These are phyloP conservation scores for Potamarius usumacintae DNA, from an alignment of 2,113 vertebrate species.

Conservation along the genomic window DNA sequence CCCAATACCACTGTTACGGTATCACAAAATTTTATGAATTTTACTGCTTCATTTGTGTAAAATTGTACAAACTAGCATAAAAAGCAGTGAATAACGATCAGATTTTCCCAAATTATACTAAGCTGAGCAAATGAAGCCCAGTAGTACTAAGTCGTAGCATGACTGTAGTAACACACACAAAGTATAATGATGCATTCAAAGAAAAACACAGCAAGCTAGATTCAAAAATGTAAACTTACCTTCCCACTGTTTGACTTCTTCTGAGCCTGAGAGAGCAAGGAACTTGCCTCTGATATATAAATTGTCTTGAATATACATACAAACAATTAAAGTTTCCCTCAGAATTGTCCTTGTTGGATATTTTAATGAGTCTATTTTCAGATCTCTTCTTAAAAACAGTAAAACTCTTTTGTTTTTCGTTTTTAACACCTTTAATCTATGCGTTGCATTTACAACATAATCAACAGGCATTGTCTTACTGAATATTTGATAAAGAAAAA, in stretches of 20 bases:
- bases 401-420: background rate
- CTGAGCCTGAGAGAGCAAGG: background rate
- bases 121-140: background rate
- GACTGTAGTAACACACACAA: too few relatives aligned
- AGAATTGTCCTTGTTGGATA: background rate
- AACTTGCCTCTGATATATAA: background rate
- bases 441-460: background rate
- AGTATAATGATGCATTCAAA: background rate
- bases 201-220: background rate
- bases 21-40: background rate
- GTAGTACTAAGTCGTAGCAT: background rate
- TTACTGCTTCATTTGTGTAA: background rate
- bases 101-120: background rate
- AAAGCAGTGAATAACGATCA: background rate
- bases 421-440: background rate
- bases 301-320: background rate
- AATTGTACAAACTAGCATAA: background rate
- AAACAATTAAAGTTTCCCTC: background rate
- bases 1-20: background rate
- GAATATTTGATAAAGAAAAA: slow-evolving; percentile 1
- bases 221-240: background rate
- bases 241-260: background rate
- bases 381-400: background rate
- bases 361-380: background rate
- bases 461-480: background rate